Conservation (phyloP, 2,888 invertebrate species). For the Lithophane ornitopus region DNA sequence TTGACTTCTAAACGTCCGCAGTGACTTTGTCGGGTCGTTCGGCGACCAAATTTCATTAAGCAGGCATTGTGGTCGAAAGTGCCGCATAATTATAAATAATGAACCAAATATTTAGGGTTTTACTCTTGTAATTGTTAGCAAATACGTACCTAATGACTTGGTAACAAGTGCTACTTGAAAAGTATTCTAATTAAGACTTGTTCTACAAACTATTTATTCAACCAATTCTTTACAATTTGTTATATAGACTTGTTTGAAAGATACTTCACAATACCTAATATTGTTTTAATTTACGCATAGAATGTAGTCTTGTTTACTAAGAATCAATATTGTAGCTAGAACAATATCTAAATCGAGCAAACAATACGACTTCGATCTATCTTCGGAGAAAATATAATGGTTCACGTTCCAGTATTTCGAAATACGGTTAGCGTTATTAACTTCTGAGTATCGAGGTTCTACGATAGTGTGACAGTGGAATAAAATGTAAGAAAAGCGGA, state of each 20-base stretch:
- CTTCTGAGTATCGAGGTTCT: constrained; percentile 28
- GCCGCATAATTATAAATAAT: constrained; percentile 46
- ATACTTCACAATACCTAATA: not conserved
- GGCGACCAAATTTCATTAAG: constrained; percentile 36
- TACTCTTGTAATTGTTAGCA: constrained; percentile 6
- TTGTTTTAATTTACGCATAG: constrained; percentile 7
- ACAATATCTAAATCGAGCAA: constrained; percentile 27
- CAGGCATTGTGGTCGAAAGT: constrained; percentile 30
- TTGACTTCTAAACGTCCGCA: constrained; percentile 61
- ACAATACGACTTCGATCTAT: constrained; percentile 38
- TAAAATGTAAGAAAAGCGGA: constrained; percentile 22
- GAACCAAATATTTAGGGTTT: constrained; percentile 24
- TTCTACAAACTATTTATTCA: no score
- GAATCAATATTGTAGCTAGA: constrained; percentile 36
- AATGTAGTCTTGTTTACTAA: not conserved
- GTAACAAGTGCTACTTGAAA: not conserved
- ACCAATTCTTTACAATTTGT: no score
- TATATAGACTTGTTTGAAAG: not conserved
- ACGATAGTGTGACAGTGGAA: constrained; percentile 1
- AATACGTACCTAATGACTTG: constrained; percentile 3
- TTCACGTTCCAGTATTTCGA: constrained; percentile 40
- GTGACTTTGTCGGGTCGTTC: constrained; percentile 61
- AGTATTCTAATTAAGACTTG: not conserved
- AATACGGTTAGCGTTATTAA: constrained; percentile 40
- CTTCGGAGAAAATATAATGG: constrained; percentile 54